phyloP scores from a whole-genome alignment of 2,113 vertebrate species.

The Boulengeromyrus knoepffleri region DNA sequence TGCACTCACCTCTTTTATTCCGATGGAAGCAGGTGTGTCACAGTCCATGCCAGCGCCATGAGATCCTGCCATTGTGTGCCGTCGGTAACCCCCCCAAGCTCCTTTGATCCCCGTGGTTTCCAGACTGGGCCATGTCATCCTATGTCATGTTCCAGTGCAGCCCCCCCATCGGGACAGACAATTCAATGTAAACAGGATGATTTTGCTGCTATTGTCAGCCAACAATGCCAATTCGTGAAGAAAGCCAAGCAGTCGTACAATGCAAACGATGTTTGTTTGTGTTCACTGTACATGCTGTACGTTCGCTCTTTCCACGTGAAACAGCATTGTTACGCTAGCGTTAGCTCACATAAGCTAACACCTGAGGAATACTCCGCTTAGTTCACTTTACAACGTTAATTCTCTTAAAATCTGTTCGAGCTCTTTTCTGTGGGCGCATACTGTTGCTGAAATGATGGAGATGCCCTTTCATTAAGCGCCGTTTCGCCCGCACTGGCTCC shows the following conservation, averaged over 20 bases:
- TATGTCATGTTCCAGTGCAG: neutral
- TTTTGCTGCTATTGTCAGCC: neutral
- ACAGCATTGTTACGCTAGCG: neutral
- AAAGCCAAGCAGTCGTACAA: neutral
- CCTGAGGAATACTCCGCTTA: neutral
- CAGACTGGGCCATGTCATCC: neutral
- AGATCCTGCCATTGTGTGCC: neutral
- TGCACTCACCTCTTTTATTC: neutral
- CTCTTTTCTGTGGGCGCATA: neutral
- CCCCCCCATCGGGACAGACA: neutral
- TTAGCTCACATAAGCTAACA: neutral
- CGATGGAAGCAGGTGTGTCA: neutral
- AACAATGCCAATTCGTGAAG: neutral
- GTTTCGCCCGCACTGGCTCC: neutral
- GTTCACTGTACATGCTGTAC: neutral
- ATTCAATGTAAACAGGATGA: neutral
- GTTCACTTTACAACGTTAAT: neutral
- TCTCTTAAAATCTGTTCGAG: neutral
- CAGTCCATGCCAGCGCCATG: neutral
- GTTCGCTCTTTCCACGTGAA: neutral
- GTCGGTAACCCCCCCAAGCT: neutral
- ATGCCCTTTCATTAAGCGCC: neutral
- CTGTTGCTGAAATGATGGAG: neutral
- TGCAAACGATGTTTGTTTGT: neutral
- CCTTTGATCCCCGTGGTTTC: neutral